Evolutionary conservation across 2,888 invertebrate species (phyloP), one percentile per base, ranked within the genome.

Genomic region (Agrilus mali): DNA sequence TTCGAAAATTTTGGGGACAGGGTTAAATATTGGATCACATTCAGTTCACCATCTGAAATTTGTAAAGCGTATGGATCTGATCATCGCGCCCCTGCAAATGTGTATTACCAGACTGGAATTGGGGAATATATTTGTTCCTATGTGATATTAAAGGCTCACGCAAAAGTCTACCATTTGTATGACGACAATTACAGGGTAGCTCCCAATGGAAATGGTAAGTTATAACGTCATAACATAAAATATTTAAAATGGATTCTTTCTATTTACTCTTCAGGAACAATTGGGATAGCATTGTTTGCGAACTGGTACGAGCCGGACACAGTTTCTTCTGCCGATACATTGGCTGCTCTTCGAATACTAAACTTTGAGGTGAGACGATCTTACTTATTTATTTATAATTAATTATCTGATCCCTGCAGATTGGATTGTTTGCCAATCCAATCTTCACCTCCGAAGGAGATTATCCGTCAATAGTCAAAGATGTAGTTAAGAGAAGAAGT

Each of bases 111-210:
- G 15, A 36, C 69, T 36, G 77, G 76, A 4, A 55, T 72, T 12
- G 74, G 71, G 0, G 74, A 74, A 40, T 84, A 84, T 60, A 58
- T 73, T 40, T 80, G 78, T 47, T 67, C 68, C 1, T 79, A 82
- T 56, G 76, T 78, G 53, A 63, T 77, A 43, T 60, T 85, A 14
- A 61, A 76, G 44, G 76, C 79, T 1, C 84, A 85, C 59, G 78
- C 77, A 1, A 70, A 68, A 42, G 77, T 71, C 2, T 84, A 78
- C 55, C 69, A 71, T 39, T 57, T 80, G 33, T 82, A 82, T 55
- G 66, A 78, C 43, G 62, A 69, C 35, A 66, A 74, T 51, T 82
- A 73, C 54, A 44, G 43, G 10, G 10, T 3, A 10, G 8, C 2
- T 2, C 63, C n/a, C n/a, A n/a, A n/a, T n/a, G n/a, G 67, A 48